Conservation (phyloP, 2,888 invertebrate species). For the Aplocera efformata region DNA sequence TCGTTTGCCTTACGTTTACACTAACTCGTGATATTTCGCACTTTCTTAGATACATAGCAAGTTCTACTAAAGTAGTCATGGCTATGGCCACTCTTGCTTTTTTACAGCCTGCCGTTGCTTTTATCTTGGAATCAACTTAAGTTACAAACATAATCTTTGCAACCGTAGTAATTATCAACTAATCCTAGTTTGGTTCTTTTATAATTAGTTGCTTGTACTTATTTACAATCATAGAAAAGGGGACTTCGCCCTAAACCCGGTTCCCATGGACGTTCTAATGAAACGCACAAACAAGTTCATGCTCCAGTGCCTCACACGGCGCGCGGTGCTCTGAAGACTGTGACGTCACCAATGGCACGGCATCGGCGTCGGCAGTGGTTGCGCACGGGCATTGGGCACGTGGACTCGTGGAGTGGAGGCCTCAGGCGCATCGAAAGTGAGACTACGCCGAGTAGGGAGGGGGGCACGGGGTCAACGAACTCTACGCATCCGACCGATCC, state of each 20-base stretch:
- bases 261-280: slow-evolving; percentile 66
- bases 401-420: slow-evolving; percentile 61
- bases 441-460: slow-evolving; percentile 52
- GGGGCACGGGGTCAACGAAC: slow-evolving; percentile 62
- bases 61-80: slow-evolving; percentile 16
- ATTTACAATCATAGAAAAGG: slow-evolving; percentile 1
- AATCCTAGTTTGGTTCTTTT: too few relatives aligned
- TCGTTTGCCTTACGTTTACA: slow-evolving; percentile 53
- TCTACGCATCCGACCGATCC: slow-evolving; percentile 72
- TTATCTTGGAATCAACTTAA: too few relatives aligned
- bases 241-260: slow-evolving; percentile 37
- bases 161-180: too few relatives aligned
- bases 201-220: too few relatives aligned
- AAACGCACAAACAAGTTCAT: slow-evolving; percentile 60
- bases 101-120: too few relatives aligned
- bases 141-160: too few relatives aligned
- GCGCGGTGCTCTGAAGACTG: slow-evolving; percentile 46
- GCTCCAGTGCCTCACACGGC: slow-evolving; percentile 53
- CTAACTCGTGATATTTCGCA: slow-evolving; percentile 63
- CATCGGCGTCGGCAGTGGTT: slow-evolving; percentile 43
- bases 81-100: too few relatives aligned
- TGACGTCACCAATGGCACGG: slow-evolving; percentile 62
- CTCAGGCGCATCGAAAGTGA: slow-evolving; percentile 76
- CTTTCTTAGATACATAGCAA: slow-evolving; percentile 49
- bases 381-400: slow-evolving; percentile 72